A percentile compares a stretch with the other conserved stretches of the same genome.
These are phyloP conservation scores for Sorex maritimensis DNA, from an alignment of 2,797 vertebrate species.

Conservation along the genomic window DNA sequence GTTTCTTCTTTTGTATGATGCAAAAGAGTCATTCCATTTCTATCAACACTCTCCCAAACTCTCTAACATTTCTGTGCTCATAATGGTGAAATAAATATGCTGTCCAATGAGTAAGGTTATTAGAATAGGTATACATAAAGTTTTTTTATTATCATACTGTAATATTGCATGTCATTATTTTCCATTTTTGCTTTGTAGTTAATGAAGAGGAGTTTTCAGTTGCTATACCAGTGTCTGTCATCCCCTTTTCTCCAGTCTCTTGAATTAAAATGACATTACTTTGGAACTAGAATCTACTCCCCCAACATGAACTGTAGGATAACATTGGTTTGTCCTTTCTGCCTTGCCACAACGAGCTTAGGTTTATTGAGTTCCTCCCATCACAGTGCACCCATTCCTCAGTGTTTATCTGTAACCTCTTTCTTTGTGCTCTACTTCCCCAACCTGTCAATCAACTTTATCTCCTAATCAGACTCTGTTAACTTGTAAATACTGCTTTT, in stretches of 20 bases:
- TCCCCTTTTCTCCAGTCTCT: neutral
- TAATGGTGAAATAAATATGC: neutral
- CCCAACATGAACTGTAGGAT: too few relatives aligned
- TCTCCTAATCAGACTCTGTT: too few relatives aligned
- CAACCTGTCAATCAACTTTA: too few relatives aligned
- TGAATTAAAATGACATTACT: neutral
- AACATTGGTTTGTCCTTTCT: too few relatives aligned
- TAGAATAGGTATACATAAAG: neutral
- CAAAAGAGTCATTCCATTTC: neutral
- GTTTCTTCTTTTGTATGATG: neutral
- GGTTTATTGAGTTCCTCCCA: too few relatives aligned
- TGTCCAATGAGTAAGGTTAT: neutral
- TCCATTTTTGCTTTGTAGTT: neutral
- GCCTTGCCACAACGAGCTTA: too few relatives aligned
- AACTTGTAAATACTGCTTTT: too few relatives aligned
- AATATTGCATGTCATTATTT: constrained; percentile 5
- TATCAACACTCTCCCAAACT: neutral
- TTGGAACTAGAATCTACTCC: neutral
- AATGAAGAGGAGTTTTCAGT: neutral
- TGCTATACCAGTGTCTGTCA: neutral
- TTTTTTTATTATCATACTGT: neutral
- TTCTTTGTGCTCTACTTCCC: too few relatives aligned
- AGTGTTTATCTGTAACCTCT: too few relatives aligned
- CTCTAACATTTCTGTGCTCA: neutral
- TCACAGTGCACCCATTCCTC: too few relatives aligned